Evolutionary conservation across 2,888 invertebrate species (phyloP).

Genomic region (Chydorus sphaericus): DNA sequence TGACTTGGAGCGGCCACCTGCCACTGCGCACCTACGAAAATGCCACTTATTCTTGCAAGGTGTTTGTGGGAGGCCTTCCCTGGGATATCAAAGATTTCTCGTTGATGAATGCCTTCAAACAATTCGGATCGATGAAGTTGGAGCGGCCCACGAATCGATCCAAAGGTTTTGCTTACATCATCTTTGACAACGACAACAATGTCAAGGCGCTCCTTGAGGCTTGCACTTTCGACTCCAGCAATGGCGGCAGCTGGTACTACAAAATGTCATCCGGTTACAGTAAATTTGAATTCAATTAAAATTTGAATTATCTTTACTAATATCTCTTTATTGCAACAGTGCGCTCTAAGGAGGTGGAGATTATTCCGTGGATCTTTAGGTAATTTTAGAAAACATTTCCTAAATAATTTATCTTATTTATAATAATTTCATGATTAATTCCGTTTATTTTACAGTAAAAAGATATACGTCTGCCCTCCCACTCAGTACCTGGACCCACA

Average conservation of each 20-base stretch:
- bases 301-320: conserved; percentile 35
- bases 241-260: conserved; percentile 67
- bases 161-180: conserved; percentile 88
- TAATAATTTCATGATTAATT: too few relatives aligned
- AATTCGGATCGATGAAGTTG: conserved; percentile 76
- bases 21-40: conserved; percentile 58
- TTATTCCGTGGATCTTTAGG: conserved; percentile 90
- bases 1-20: conserved; percentile 75
- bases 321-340: conserved; percentile 17
- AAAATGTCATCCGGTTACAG: conserved; percentile 75
- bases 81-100: conserved; percentile 88
- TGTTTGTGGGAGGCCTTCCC: conserved; percentile 90
- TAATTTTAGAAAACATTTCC: too few relatives aligned
- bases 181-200: conserved; percentile 85
- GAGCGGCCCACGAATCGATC: conserved; percentile 85
- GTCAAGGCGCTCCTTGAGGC: conserved; percentile 71
- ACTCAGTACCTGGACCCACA: conserved; percentile 62
- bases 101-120: conserved; percentile 65
- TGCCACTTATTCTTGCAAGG: conserved; percentile 73
- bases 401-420: too few relatives aligned
- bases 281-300: conserved; percentile 74
- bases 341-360: conserved; percentile 54
- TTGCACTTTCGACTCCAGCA: conserved; percentile 59
- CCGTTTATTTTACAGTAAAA: too few relatives aligned
- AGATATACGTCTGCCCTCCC: conserved; percentile 65